Evolutionary conservation across 1,140 invertebrate genomes (phyloP), one percentile per base, ranked within the genome.

Genomic region (Neodiprion lecontei): DNA sequence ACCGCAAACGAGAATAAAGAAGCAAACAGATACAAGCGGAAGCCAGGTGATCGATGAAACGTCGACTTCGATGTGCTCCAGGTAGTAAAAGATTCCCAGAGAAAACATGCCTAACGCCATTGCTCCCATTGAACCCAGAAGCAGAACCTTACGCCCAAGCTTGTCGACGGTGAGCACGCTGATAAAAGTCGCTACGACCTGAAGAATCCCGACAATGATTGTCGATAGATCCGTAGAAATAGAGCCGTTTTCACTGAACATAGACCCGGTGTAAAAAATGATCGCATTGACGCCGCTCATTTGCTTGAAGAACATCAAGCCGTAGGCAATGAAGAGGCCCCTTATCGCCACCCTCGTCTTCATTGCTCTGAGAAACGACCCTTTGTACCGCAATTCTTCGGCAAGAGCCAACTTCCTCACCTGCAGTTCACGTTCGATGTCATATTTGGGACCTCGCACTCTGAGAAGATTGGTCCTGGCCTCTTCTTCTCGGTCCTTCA

Each of bases 271-370:
- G 79, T 96, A 96, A 83, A 96, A 96, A 74, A 96, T 93, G 23
- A 97, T 94, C 1, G 94, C 94, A 79, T 97, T 97, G 23, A 97
- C 94, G 61, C 96, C 95, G 72, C 92, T 93, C 47, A 97, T 87
- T 84, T 97, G 96, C 82, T 97, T 96, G 84, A 97, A 94, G 71
- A 95, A 88, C 94, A 97, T 96, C 1, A 97, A 88, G 12, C 92
- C 92, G 75, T 95, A 91, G 67, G 91, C 92, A 49, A 97, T 94
- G 7, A 92, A 73, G 9, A 96, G 83, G 9, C 92, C 94, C 84
- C 92, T 95, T 40, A 90, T 84, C 0, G 91, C 91, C 12, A 92
- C 90, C 76, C 86, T 91, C 67, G 91, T 90, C 3, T 85, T 88
- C 10, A 95, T 89, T 1, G 91, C 90, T 11, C 89, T 83, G 4